phyloP scores from a whole-genome alignment of 2,113 vertebrate genomes.

The Callipepla squamata region DNA sequence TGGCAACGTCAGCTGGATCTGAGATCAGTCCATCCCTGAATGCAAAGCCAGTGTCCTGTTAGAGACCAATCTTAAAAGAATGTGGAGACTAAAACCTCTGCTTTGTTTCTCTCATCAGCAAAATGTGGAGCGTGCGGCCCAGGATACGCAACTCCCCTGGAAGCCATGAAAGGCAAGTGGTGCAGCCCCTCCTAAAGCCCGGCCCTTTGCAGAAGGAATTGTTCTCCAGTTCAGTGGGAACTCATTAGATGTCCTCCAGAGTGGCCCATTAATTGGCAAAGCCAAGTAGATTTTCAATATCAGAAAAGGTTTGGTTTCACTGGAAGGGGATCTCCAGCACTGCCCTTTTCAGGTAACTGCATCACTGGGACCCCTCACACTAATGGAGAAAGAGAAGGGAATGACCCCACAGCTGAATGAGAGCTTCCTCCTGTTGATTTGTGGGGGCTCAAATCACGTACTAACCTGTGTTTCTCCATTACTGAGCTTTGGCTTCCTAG shows the following conservation, averaged over 20 bases:
- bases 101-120: constrained; percentile 63
- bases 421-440: background rate
- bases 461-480: background rate
- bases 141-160: constrained; percentile 85
- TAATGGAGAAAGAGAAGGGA: background rate
- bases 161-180: constrained; percentile 91
- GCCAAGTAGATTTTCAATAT: background rate
- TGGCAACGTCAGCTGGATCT: background rate
- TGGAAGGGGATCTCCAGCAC: background rate
- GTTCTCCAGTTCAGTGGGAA: background rate
- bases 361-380: background rate
- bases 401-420: background rate
- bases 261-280: background rate
- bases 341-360: background rate
- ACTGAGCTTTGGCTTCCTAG: background rate
- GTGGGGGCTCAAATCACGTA: background rate
- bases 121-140: constrained; percentile 87
- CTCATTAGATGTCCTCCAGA: background rate
- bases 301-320: background rate
- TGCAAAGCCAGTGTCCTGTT: background rate
- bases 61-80: background rate
- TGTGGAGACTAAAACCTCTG: background rate
- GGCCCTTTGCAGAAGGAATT: background rate
- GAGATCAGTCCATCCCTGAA: background rate
- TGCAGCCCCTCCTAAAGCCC: background rate